A percentile compares a stretch with the other conserved stretches of the same genome.
phyloP scores from a whole-genome alignment of 2,888 invertebrate genomes.

The Meliscaeva auricollis region DNA sequence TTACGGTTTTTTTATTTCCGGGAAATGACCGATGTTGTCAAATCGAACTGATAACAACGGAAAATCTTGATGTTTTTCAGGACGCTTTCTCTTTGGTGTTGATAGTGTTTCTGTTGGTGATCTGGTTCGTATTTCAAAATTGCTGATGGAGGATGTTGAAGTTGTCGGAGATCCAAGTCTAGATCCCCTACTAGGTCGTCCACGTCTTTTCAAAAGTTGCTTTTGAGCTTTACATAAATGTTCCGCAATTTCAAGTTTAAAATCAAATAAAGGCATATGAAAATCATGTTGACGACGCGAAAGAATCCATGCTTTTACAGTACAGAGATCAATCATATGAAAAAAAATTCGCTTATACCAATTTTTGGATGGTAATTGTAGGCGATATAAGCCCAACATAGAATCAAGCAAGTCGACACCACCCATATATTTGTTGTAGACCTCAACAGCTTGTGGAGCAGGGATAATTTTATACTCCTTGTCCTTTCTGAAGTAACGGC shows the following conservation, averaged over 20 bases:
- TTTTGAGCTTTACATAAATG: not conserved
- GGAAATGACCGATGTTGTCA: too few species aligned
- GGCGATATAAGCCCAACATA: not conserved
- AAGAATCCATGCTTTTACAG: not conserved
- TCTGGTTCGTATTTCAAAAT: not conserved
- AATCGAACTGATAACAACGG: too few species aligned
- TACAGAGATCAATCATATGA: not conserved
- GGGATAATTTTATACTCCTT: constrained; percentile 2
- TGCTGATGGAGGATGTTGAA: not conserved
- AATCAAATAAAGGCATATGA: not conserved
- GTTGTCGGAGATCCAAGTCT: not conserved
- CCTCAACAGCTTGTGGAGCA: constrained; percentile 4
- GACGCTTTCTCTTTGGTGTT: too few species aligned
- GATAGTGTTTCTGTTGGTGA: not conserved
- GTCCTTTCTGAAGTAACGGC: constrained; percentile 5
- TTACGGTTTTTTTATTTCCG: too few species aligned
- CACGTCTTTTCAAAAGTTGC: not conserved
- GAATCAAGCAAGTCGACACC: too few species aligned
- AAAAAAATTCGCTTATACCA: not conserved
- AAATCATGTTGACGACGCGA: not conserved
- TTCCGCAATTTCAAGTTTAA: not conserved
- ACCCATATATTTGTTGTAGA: too few species aligned
- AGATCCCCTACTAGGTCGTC: not conserved
- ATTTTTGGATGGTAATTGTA: not conserved
- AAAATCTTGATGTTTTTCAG: too few species aligned